Evolutionary conservation across 2,888 invertebrate species (phyloP), one percentile per base, ranked within the genome.

Genomic region (Euzetes globulus): DNA sequence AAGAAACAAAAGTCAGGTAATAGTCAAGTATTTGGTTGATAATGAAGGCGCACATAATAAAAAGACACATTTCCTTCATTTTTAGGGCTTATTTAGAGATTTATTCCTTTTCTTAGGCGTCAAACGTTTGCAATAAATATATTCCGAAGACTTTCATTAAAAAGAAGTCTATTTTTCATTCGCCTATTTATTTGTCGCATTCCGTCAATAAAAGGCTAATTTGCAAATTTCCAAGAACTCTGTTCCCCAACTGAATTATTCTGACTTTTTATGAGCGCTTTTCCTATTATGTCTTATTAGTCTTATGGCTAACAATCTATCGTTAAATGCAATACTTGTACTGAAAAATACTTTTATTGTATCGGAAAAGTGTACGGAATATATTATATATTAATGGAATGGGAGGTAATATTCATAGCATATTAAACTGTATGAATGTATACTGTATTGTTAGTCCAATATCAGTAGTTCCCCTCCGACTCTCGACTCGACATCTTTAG

Each of bases 311-410:
- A 58, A 58, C 58, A 58, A 58, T 58, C 19, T 25, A 29, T 58
- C 22, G 58, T 55, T 55, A 22, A 19, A 7, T 22, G 7, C 19
- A 58, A 27, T 58, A 13, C 27, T 15, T 58, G 9, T 25, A 15
- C 13, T 25, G n/a, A 27, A 58, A 58, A 25, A 33, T 33, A 33
- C 33, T 7, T 58, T 58, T 25, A 58, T 58, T 58, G 58, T 27
- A 58, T 25, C 3, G 27, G 13, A 58, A 58, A 25, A 33, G 33
- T 33, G 33, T 55, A 4, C 27, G 37, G n/a, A 65, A 37, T 65
- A 37, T 65, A 58, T 65, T 65, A 37, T 65, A 65, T 65, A 37
- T 65, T 33, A 65, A 65, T 65, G 65, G 37, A 65, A 65, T 7
- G 37, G 37, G 37, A 65, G 65, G 65, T 65, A 65, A 37, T 65